Evolutionary conservation across 2,888 invertebrate genomes (phyloP).

Genomic region (Tuberolachnus salignus): DNA sequence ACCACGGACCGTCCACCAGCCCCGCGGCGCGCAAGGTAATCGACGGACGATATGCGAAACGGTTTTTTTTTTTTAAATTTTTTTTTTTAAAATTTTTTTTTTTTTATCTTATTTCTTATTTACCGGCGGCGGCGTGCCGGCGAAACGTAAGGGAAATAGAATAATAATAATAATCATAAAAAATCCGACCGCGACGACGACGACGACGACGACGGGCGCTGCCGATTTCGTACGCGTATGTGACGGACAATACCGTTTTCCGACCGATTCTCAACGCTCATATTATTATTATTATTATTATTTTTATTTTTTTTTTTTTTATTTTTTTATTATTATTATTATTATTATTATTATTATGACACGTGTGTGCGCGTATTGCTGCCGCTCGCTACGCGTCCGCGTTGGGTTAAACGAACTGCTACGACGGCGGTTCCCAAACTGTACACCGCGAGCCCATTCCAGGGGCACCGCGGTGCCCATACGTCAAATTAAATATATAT

Average conservation of each 20-base stretch:
- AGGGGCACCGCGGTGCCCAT: too few species aligned
- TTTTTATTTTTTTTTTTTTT: neutral
- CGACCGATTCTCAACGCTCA: slow-evolving; percentile 37
- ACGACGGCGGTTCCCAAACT: too few species aligned
- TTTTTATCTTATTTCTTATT: too few species aligned
- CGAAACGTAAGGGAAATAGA: neutral
- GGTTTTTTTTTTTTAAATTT: too few species aligned
- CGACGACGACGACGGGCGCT: slow-evolving; percentile 7
- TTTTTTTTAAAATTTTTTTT: too few species aligned
- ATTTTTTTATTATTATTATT: neutral
- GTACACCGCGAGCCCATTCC: too few species aligned
- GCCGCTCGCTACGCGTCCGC: too few species aligned
- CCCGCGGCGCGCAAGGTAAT: too few species aligned
- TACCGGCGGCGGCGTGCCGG: neutral
- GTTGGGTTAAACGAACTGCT: slow-evolving; percentile 52
- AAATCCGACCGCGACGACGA: neutral
- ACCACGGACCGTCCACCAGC: too few species aligned
- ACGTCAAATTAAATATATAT: too few species aligned
- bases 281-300: slow-evolving; percentile 26
- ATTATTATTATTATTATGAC: neutral
- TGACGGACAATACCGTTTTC: slow-evolving; percentile 52
- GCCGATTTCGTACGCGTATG: slow-evolving; percentile 15
- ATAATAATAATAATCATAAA: too few species aligned
- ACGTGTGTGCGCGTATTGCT: neutral
- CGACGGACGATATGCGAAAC: too few species aligned